Conservation (phyloP, 2,888 invertebrate species). For the Nowickia ferox region DNA sequence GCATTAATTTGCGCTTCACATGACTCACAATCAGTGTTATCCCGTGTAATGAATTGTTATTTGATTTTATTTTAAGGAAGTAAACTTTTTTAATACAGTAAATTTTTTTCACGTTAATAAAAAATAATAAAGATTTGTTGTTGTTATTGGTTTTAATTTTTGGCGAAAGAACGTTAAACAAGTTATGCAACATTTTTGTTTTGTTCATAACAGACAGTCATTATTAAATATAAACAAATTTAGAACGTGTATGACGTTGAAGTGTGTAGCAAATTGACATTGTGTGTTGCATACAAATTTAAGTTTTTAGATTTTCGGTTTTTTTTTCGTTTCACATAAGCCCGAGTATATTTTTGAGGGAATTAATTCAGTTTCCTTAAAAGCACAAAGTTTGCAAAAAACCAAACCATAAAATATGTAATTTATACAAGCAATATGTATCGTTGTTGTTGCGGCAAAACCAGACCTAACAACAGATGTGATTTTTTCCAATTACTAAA, state of each 20-base stretch:
- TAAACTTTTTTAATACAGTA: slow-evolving; percentile 23
- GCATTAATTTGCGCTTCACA: no score
- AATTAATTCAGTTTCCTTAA: slow-evolving; percentile 20
- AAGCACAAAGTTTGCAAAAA: neutral
- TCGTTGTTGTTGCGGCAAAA: neutral
- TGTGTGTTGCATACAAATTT: slow-evolving; percentile 32
- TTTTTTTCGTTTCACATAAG: neutral
- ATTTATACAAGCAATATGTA: slow-evolving; percentile 12
- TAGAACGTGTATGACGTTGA: slow-evolving; percentile 33
- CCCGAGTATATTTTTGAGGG: neutral
- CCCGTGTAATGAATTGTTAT: neutral
- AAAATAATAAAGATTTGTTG: slow-evolving; percentile 7
- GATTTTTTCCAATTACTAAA: slow-evolving; percentile 10
- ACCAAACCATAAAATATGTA: slow-evolving; percentile 40
- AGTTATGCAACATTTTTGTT: slow-evolving; percentile 21
- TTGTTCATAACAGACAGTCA: slow-evolving; percentile 11
- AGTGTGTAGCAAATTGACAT: neutral
- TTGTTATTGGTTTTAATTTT: slow-evolving; percentile 31
- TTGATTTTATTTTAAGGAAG: slow-evolving; percentile 42
- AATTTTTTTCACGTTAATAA: slow-evolving; percentile 5
- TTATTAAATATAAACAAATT: slow-evolving; percentile 14
- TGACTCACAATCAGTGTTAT: neutral
- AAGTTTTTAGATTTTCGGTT: neutral
- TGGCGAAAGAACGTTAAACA: slow-evolving; percentile 42
- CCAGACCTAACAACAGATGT: slow-evolving; percentile 48